Conservation (phyloP, 1,140 invertebrate species). For the Elymnias hypermnestra region DNA sequence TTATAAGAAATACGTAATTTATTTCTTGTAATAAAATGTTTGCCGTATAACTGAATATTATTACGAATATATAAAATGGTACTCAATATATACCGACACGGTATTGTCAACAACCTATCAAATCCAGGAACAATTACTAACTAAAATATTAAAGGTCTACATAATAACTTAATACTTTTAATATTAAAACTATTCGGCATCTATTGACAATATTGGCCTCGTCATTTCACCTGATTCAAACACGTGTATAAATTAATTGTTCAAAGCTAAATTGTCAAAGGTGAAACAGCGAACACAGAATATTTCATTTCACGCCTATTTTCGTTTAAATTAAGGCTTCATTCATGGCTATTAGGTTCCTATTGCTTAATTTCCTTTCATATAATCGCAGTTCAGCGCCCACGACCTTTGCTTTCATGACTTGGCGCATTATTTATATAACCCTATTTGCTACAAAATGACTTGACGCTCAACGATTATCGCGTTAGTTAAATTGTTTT, state of each 20-base stretch:
- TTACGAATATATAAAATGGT: no score
- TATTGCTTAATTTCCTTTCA: constrained; percentile 28
- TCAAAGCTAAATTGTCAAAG: constrained; percentile 1
- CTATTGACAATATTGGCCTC: no score
- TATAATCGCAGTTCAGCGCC: constrained; percentile 14
- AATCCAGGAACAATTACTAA: no score
- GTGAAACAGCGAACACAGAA: constrained; percentile 2
- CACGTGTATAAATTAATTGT: constrained; percentile 1
- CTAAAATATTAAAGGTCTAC: no score
- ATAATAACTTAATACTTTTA: no score
- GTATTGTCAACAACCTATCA: no score
- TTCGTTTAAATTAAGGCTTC: constrained; percentile 16
- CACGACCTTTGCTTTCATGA: constrained; percentile 21
- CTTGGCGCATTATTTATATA: constrained; percentile 11
- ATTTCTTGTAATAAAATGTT: no score
- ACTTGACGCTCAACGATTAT: constrained; percentile 2
- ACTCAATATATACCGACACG: no score
- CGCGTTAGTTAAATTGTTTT: background rate
- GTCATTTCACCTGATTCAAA: background rate
- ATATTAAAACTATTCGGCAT: no score
- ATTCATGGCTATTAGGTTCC: constrained; percentile 19
- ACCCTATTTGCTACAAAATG: constrained; percentile 17
- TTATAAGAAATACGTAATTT: no score
- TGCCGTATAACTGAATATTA: no score
- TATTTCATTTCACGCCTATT: constrained; percentile 22